Percentiles rank a stretch among this genome's conserved stretches.
Evolutionary conservation across 2,113 vertebrate species (phyloP).

Genomic region (Perca fluviatilis): DNA sequence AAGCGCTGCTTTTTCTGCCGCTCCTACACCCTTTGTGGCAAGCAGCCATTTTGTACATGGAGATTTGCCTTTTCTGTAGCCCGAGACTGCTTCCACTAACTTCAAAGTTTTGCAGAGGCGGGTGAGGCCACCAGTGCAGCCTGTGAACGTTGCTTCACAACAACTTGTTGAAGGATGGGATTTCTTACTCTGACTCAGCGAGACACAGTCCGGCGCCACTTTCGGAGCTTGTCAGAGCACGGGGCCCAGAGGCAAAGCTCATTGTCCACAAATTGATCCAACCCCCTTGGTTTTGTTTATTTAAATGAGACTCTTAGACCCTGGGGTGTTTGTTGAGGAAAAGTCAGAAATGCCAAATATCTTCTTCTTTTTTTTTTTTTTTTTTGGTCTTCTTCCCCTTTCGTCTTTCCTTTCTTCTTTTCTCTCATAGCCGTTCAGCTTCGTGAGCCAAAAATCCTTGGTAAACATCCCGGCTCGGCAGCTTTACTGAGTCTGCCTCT

Average conservation of each 20-base stretch:
- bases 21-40: conserved; percentile 59
- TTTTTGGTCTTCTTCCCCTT: conserved; percentile 64
- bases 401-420: conserved; percentile 79
- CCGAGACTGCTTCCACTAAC: conserved; percentile 52
- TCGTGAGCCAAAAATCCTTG: conserved; percentile 81
- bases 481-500: conserved; percentile 74
- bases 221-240: conserved; percentile 72
- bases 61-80: conserved; percentile 56
- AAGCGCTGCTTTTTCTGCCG: conserved; percentile 31
- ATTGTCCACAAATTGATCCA: conserved; percentile 80
- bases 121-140: conserved; percentile 74
- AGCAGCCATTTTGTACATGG: conserved; percentile 69
- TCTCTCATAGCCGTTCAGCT: conserved; percentile 74
- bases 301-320: conserved; percentile 81
- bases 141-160: conserved; percentile 69
- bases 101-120: conserved; percentile 67
- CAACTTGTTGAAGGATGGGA: conserved; percentile 80
- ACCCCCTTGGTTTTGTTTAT: conserved; percentile 82
- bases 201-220: conserved; percentile 73
- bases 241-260: conserved; percentile 74
- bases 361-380: conserved; percentile 58
- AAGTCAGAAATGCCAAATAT: conserved; percentile 83
- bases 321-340: conserved; percentile 80
- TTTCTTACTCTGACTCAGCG: conserved; percentile 73
- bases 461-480: conserved; percentile 80